Conservation (phyloP, 2,797 vertebrate genomes). For the Echeneis naucrates region DNA sequence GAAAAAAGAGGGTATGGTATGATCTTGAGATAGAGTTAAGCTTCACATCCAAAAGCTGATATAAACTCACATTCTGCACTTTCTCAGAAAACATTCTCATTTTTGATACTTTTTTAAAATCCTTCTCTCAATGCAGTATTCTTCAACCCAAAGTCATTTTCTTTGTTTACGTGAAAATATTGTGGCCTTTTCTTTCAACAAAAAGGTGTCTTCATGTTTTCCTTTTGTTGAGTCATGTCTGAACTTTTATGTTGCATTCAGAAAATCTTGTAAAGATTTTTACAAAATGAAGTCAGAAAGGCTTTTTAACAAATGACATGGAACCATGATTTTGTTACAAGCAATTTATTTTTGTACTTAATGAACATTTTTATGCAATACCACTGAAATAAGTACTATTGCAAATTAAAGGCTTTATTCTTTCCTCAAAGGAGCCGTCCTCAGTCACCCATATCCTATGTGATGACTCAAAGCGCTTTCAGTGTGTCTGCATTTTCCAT, state of each 20-base stretch:
- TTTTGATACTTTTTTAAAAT: background rate
- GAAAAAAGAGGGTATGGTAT: background rate
- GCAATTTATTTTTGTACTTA: slow-evolving; percentile 85
- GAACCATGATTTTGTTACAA: slow-evolving; percentile 83
- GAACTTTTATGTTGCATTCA: slow-evolving; percentile 62
- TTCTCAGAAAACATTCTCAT: background rate
- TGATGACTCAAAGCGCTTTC: slow-evolving; percentile 74
- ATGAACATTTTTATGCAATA: slow-evolving; percentile 80
- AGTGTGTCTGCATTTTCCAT: slow-evolving; percentile 68
- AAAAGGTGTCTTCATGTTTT: slow-evolving; percentile 56
- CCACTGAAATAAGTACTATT: slow-evolving; percentile 66
- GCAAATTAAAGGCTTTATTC: slow-evolving; percentile 76
- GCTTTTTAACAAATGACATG: slow-evolving; percentile 74
- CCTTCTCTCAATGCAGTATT: slow-evolving; percentile 39
- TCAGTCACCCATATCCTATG: slow-evolving; percentile 56
- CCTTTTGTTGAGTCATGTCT: slow-evolving; percentile 48
- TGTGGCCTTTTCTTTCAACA: slow-evolving; percentile 75
- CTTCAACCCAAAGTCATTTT: slow-evolving; percentile 45
- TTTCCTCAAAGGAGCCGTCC: slow-evolving; percentile 68
- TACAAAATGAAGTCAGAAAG: slow-evolving; percentile 63
- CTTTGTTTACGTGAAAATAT: slow-evolving; percentile 56
- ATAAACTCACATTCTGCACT: background rate
- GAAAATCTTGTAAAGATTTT: slow-evolving; percentile 71
- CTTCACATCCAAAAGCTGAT: background rate
- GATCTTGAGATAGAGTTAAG: slow-evolving; percentile 1